A percentile compares a stretch with the other conserved stretches of the same genome.
Conservation (phyloP, 2,888 invertebrate genomes). For the Drosophila anomalata region DNA sequence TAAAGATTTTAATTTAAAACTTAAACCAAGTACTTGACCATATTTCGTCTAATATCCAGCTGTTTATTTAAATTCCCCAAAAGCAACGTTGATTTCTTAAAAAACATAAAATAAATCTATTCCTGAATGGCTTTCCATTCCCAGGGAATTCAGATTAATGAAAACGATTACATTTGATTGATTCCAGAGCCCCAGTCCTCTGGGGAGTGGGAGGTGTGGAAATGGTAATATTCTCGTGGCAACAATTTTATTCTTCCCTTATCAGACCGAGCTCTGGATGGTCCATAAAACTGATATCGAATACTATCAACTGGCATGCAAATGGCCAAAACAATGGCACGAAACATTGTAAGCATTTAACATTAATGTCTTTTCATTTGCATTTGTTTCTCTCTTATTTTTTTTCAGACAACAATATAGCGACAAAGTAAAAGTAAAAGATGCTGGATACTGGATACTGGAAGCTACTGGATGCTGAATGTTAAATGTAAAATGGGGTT, state of each 20-base stretch:
- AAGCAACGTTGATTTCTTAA: neutral
- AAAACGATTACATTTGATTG: conserved; percentile 35
- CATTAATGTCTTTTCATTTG: conserved; percentile 42
- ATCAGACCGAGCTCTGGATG: conserved; percentile 29
- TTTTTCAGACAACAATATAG: neutral
- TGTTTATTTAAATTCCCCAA: no score
- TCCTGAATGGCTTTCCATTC: conserved; percentile 3
- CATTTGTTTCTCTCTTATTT: conserved; percentile 12
- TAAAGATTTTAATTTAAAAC: no score
- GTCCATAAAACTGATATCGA: conserved; percentile 34
- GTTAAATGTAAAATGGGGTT: conserved; percentile 35
- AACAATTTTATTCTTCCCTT: conserved; percentile 30
- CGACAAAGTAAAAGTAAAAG: conserved; percentile 24
- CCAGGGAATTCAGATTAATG: conserved; percentile 19
- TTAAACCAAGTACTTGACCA: no score
- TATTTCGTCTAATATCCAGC: no score
- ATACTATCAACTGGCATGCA: conserved; percentile 19
- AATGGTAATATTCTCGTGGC: conserved; percentile 7
- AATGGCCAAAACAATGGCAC: conserved; percentile 33
- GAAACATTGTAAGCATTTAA: conserved; percentile 38
- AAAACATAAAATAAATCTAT: conserved; percentile 11
- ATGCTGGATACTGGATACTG: conserved; percentile 2
- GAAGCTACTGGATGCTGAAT: conserved; percentile 2
- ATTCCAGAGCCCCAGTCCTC: neutral
- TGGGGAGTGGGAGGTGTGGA: neutral